Base-by-base conservation (phyloP, 2,113 vertebrate genomes). In the Hippopotamus amphibius region DNA sequence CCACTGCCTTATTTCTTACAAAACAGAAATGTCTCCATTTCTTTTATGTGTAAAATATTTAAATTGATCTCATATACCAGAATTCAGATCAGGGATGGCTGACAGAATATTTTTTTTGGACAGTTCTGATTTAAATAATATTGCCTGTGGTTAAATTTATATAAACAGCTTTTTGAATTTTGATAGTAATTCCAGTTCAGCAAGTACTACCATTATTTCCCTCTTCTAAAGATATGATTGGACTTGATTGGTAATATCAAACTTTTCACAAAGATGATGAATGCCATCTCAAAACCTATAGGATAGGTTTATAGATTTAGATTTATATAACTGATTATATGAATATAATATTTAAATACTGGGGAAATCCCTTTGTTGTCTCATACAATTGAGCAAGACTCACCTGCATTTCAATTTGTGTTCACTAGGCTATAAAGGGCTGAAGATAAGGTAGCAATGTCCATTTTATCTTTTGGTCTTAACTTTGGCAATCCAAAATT, bases 1-100 rank as follows among this genome's bases (percentile, higher is more conserved):
- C 86, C 96, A 97, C 96, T 98, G 98, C 98, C 98, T 99, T 99
- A 99, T 98, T 99, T 99, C 99, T 99, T 99, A 98, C 61, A 97
- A 89, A 96, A 89, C 93, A 89, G 94, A 98, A 96, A 97, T 98
- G 96, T 98, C 95, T 97, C 89, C 57, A 97, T 97, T 98, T 98
- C 72, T 98, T 98, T 98, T 98, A 98, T 98, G 97, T 97, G 82
- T 98, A 97, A 96, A 90, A 65, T 98, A 94, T 96, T 98, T 98
- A n/a, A 24, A 65, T 33, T 41, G 26, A 41, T 97, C 63, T 95
- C 71, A 15, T 97, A 97, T 65, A 41, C 87, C 90, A 93, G 71
- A 96, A 98, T 50, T 16, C 96, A 93, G 81, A 87, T 98, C 28
- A 65, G 0, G n/a, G 74, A 94, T 96, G 97, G 93, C 97, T 90